phyloP scores from a whole-genome alignment of 2,888 invertebrate genomes.

The Drosophila emarginata region DNA sequence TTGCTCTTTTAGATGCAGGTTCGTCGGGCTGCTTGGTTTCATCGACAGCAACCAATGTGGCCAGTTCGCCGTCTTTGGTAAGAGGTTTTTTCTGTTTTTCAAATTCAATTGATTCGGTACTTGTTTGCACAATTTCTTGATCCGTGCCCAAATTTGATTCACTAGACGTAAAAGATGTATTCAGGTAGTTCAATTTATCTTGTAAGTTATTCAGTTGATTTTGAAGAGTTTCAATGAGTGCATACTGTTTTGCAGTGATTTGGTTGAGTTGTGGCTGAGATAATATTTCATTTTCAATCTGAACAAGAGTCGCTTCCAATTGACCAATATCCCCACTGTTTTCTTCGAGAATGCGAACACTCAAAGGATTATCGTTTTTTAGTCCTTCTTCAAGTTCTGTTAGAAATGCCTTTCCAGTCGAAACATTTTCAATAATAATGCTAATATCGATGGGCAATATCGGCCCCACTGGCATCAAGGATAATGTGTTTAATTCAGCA shows the following conservation, averaged over 20 bases:
- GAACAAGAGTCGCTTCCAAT: conserved; percentile 60
- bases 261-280: conserved; percentile 54
- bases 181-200: conserved; percentile 51
- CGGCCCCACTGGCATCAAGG: conserved; percentile 13
- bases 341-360: conserved; percentile 60
- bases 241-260: conserved; percentile 57
- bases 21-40: not conserved
- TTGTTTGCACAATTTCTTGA: not conserved
- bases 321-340: conserved; percentile 65
- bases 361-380: conserved; percentile 56
- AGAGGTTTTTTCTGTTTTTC: not conserved
- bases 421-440: conserved; percentile 66
- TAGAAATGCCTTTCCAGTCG: conserved; percentile 66
- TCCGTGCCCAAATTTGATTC: conserved; percentile 23
- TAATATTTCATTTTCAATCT: conserved; percentile 71
- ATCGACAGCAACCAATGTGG: not conserved
- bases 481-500: conserved; percentile 64
- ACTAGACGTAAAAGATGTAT: not conserved
- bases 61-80: not conserved
- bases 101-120: not conserved
- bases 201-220: conserved; percentile 66
- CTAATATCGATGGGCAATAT: conserved; percentile 53
- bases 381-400: conserved; percentile 73
- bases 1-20: not conserved
- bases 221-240: conserved; percentile 68